Evolutionary conservation across 1,140 invertebrate species (phyloP), one percentile per base, ranked within the genome.

Genomic region (Hesperophylax magnus): DNA sequence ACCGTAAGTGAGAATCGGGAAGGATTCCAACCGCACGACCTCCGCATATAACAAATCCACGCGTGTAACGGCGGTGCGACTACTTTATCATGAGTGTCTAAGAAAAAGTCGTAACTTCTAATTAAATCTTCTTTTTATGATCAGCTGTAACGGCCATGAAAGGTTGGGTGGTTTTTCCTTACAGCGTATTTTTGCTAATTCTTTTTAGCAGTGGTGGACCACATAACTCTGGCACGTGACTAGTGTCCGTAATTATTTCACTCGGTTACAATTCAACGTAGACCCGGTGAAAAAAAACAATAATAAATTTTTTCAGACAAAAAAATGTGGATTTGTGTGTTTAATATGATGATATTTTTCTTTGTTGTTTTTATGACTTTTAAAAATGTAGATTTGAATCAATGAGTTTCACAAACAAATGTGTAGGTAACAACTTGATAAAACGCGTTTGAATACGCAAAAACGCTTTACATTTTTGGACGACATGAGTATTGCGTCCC

Each of bases 161-260:
- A 52, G 47, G 34, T 47, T 72, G n/a, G 6, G 34, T 53, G 34
- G n/a, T 72, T 72, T 72, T 27, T 72, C 69, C 69, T 72, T 72
- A 72, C 69, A 72, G 24, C n/a, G 69, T 72, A 72, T 72, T 72
- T 72, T 72, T 72, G 24, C 69, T 72, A 72, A 72, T 72, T 67
- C 69, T 72, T 72, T 53, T 53, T 52, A 47, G 47, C 69, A 72
- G 22, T 72, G 69, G 69, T 52, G 69, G 47, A 52, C 69, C 69
- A 72, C 69, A 72, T 72, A 72, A 72, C 47, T 72, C 69, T 18
- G 15, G 17, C 2, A 52, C 69, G 69, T 72, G 69, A 72, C 69
- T 47, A 18, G 69, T 22, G 17, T 72, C 4, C 69, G 39, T 72
- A 72, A 72, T 72, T 72, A 53, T 72, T 72, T 72, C 18, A 72